These are phyloP conservation scores for Dendrolimus houi DNA, from an alignment of 2,888 invertebrate species.

Conservation along the genomic window DNA sequence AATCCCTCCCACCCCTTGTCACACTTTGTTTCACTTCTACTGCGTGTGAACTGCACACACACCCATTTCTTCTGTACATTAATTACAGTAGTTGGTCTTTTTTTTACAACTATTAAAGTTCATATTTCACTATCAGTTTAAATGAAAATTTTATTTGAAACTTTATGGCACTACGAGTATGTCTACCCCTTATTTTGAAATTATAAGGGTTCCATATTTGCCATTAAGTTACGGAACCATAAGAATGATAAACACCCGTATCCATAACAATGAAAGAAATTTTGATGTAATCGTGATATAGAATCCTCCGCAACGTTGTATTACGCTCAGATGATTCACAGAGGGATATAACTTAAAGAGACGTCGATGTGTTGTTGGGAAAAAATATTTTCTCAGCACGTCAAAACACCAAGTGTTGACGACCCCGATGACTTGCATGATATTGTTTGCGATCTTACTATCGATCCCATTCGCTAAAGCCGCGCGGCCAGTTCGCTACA, in stretches of 20 bases:
- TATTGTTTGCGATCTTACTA: conserved; percentile 37
- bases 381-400: conserved; percentile 27
- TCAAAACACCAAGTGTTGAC: conserved; percentile 56
- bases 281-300: background rate
- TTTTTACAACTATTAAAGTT: no score
- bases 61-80: no score
- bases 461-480: conserved; percentile 30
- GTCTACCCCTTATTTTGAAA: no score
- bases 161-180: no score
- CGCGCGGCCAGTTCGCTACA: background rate
- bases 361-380: conserved; percentile 17
- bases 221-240: background rate
- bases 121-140: no score
- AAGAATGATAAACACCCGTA: conserved; percentile 2
- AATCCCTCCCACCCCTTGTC: no score
- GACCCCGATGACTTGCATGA: conserved; percentile 65
- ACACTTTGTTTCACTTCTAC: no score
- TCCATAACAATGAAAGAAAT: conserved; percentile 4
- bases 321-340: conserved; percentile 15
- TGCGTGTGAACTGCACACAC: no score
- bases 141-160: no score
- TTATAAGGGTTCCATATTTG: no score
- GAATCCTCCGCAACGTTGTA: background rate
- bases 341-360: conserved; percentile 13
- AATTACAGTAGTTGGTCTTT: no score